phyloP scores from a whole-genome alignment of 1,140 invertebrate species.

The Aradophagus sp. region DNA sequence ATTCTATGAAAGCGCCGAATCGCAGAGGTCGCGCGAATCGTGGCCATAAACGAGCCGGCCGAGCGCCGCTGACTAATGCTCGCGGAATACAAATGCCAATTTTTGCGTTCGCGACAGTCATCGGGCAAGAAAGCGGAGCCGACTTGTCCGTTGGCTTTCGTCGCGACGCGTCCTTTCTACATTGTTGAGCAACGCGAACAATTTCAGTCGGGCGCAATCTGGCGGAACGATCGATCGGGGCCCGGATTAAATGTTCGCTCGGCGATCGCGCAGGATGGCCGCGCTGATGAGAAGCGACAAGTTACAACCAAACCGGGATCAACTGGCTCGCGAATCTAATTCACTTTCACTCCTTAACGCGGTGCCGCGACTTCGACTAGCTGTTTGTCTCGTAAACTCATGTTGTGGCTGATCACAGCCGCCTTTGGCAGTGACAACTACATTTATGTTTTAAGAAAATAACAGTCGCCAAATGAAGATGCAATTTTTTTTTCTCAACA shows the following conservation, averaged over 20 bases:
- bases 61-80: conserved; percentile 70
- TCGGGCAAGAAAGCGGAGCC: neutral
- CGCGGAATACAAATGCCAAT: conserved; percentile 73
- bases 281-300: conserved; percentile 35
- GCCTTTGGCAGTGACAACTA: no score
- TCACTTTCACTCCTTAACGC: conserved; percentile 38
- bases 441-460: no score
- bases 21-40: conserved; percentile 18
- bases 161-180: conserved; percentile 20
- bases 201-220: conserved; percentile 26
- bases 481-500: no score
- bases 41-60: conserved; percentile 72
- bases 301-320: conserved; percentile 37
- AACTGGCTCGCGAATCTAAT: conserved; percentile 41
- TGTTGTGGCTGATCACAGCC: no score
- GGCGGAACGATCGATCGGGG: conserved; percentile 27
- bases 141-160: conserved; percentile 8
- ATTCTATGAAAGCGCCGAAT: conserved; percentile 1
- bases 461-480: no score
- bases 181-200: conserved; percentile 42
- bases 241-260: conserved; percentile 37
- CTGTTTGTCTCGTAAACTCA: no score
- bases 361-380: conserved; percentile 1
- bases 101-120: conserved; percentile 27
- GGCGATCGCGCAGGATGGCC: conserved; percentile 28